Evolutionary conservation across 2,113 vertebrate species (phyloP).

Genomic region (Empidonax alnorum): DNA sequence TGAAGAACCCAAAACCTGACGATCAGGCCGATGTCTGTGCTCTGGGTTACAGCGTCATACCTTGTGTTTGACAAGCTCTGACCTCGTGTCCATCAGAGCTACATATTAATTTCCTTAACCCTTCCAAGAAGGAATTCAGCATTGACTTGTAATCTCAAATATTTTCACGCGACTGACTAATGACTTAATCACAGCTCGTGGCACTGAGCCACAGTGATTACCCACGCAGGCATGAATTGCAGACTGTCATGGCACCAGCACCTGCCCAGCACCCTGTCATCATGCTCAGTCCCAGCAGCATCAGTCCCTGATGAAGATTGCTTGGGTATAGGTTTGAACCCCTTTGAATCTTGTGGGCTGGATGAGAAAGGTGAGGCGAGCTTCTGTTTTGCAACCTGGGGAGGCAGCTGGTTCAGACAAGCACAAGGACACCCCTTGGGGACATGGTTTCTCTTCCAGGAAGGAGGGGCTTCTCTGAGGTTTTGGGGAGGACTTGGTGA

Average conservation of each 20-base stretch:
- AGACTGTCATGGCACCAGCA: neutral
- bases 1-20: neutral
- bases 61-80: neutral
- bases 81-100: neutral
- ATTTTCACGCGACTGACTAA: conserved; percentile 56
- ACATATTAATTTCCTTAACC: conserved; percentile 13
- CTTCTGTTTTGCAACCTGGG: neutral
- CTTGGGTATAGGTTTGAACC: neutral
- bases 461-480: accelerated
- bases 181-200: conserved; percentile 54
- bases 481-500: neutral
- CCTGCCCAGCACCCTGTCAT: neutral
- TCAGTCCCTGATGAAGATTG: neutral
- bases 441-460: neutral
- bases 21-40: neutral
- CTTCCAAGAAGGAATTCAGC: conserved; percentile 1
- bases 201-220: neutral
- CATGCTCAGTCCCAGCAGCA: neutral
- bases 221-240: conserved; percentile 6
- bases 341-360: accelerated
- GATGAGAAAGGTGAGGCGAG: accelerated
- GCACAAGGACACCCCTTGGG: accelerated
- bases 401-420: neutral
- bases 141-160: conserved; percentile 37
- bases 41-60: neutral